These are phyloP conservation scores for Poeciliopsis retropinna DNA, from an alignment of 2,113 vertebrate genomes.

Conservation along the genomic window DNA sequence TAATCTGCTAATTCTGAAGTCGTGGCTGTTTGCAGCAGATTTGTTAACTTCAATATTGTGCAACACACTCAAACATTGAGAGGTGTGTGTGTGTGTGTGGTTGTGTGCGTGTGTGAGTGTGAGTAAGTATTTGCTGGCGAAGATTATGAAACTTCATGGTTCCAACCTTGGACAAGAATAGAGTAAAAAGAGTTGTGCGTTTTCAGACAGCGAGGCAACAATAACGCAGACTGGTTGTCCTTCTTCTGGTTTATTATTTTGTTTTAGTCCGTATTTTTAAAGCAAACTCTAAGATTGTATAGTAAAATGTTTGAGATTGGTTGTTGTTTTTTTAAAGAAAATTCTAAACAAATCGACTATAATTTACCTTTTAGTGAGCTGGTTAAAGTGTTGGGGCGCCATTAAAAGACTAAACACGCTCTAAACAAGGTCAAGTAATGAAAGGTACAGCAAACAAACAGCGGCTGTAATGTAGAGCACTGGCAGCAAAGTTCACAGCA, in stretches of 20 bases:
- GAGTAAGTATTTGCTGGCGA: constrained; percentile 35
- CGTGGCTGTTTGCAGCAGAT: neutral
- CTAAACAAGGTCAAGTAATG: neutral
- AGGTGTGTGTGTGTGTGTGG: neutral
- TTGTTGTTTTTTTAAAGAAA: neutral
- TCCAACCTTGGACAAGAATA: constrained; percentile 6
- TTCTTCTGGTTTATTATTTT: neutral
- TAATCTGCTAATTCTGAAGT: neutral
- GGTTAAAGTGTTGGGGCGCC: constrained; percentile 7
- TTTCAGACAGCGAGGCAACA: constrained; percentile 23
- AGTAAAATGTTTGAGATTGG: neutral
- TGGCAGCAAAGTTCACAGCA: neutral
- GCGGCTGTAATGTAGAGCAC: neutral
- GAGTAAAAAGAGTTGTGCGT: constrained; percentile 4
- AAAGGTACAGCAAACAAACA: constrained; percentile 27
- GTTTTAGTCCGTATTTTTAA: neutral
- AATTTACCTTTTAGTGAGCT: constrained; percentile 6
- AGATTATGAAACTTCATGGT: constrained; percentile 55
- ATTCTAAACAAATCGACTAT: neutral
- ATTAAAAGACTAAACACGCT: neutral
- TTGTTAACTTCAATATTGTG: constrained; percentile 27
- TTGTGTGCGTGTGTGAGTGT: neutral
- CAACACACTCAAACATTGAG: constrained; percentile 19
- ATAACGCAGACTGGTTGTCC: constrained; percentile 4
- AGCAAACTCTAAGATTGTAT: neutral